These are phyloP conservation scores for Melanotus villosus DNA, from an alignment of 2,888 invertebrate species.

Conservation along the genomic window DNA sequence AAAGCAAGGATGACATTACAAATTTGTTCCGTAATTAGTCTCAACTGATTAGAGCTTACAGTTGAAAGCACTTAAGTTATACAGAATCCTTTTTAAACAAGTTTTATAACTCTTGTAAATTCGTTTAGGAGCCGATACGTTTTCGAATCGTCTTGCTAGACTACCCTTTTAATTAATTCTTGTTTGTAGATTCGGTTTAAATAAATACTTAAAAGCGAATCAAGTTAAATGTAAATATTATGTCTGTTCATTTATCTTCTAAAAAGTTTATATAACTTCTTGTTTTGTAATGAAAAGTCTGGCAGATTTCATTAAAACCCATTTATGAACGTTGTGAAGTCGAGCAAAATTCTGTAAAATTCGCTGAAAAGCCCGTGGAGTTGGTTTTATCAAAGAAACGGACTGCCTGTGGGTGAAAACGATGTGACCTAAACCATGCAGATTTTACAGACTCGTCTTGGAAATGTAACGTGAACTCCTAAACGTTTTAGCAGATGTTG, in stretches of 20 bases:
- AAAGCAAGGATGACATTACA: too few relatives aligned
- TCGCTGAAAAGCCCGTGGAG: background rate
- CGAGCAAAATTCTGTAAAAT: slow-evolving; percentile 13
- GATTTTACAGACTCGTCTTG: too few relatives aligned
- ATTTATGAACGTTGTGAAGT: slow-evolving; percentile 16
- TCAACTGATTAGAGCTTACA: too few relatives aligned
- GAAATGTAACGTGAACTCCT: too few relatives aligned
- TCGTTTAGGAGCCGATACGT: background rate
- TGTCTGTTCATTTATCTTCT: slow-evolving; percentile 29
- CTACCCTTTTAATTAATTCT: slow-evolving; percentile 14
- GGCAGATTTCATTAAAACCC: slow-evolving; percentile 18
- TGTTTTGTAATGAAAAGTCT: slow-evolving; percentile 8
- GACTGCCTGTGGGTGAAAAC: background rate
- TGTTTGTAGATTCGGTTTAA: slow-evolving; percentile 14
- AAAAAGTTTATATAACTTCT: slow-evolving; percentile 19
- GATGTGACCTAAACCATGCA: background rate
- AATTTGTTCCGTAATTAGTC: too few relatives aligned
- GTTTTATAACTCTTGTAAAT: background rate
- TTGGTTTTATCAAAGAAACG: background rate
- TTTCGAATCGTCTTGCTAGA: background rate
- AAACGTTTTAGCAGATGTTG: background rate
- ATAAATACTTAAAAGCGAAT: slow-evolving; percentile 18
- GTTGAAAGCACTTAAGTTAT: background rate
- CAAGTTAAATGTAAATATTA: slow-evolving; percentile 25
- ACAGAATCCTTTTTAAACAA: background rate